Percentiles rank a stretch among this genome's conserved stretches.
Evolutionary conservation across 2,888 invertebrate genomes (phyloP).

Genomic region (Hoplodrina blanda): DNA sequence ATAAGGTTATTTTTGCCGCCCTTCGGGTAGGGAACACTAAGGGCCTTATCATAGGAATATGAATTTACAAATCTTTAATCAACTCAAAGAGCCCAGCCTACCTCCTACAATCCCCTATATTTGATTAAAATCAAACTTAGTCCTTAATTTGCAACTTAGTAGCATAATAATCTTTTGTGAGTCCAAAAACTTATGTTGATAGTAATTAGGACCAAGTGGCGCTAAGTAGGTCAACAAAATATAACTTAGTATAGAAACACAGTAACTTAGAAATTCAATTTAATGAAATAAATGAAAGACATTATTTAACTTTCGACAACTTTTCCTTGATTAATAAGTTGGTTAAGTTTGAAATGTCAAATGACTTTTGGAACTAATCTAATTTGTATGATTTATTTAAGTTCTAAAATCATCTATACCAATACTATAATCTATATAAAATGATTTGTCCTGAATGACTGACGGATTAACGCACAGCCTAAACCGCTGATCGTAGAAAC

Average conservation of each 20-base stretch:
- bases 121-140: conserved; percentile 32
- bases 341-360: conserved; percentile 9
- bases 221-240: conserved; percentile 24
- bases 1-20: too few species aligned
- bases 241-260: conserved; percentile 14
- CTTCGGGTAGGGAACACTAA: too few species aligned
- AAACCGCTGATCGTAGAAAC: too few species aligned
- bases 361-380: conserved; percentile 6
- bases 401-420: too few species aligned
- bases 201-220: conserved; percentile 44
- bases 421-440: too few species aligned
- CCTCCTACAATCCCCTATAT: neutral
- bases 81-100: neutral
- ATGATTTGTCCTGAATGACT: too few species aligned
- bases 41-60: too few species aligned
- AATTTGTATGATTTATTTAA: neutral
- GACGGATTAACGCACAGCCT: too few species aligned
- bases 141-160: conserved; percentile 43
- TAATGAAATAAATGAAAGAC: conserved; percentile 28
- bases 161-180: conserved; percentile 38
- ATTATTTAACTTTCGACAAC: conserved; percentile 20
- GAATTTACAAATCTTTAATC: neutral
- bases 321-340: conserved; percentile 21
- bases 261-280: conserved; percentile 21
- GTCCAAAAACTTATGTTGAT: conserved; percentile 42